phyloP scores from a whole-genome alignment of 2,797 vertebrate species.

The Thamnophis elegans region DNA sequence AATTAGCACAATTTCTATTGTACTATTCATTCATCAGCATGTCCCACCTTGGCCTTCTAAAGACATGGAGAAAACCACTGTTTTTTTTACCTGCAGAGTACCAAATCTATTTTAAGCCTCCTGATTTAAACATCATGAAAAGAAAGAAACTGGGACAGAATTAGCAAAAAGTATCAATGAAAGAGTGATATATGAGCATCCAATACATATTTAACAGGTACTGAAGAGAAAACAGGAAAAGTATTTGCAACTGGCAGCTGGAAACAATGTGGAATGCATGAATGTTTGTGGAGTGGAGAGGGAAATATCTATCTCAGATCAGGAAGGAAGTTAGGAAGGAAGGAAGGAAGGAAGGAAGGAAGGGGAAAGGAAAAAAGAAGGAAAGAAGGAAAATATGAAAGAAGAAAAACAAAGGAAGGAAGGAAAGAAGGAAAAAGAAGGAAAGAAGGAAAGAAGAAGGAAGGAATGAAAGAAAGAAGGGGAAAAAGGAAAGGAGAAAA shows the following conservation, averaged over 20 bases:
- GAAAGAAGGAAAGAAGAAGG: background rate
- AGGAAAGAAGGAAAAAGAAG: background rate
- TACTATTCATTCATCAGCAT: background rate
- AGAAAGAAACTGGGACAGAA: background rate
- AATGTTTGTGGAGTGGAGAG: background rate
- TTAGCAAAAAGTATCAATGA: background rate
- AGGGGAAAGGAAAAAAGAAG: too few relatives aligned
- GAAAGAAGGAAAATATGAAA: background rate
- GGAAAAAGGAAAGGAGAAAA: background rate
- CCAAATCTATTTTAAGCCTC: conserved; percentile 14
- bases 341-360: background rate
- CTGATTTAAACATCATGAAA: background rate
- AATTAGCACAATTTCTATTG: background rate
- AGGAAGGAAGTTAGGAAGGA: background rate
- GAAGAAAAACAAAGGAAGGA: background rate
- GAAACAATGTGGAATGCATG: background rate
- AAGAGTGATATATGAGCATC: background rate
- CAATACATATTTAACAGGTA: background rate
- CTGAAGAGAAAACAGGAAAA: background rate
- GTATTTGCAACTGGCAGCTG: background rate
- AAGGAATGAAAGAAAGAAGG: too few relatives aligned
- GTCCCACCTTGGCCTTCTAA: background rate
- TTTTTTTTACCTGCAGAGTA: background rate
- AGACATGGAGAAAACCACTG: background rate
- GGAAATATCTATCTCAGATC: background rate